These are phyloP conservation scores for Limenitis camilla DNA, from an alignment of 2,888 invertebrate genomes.

Conservation along the genomic window DNA sequence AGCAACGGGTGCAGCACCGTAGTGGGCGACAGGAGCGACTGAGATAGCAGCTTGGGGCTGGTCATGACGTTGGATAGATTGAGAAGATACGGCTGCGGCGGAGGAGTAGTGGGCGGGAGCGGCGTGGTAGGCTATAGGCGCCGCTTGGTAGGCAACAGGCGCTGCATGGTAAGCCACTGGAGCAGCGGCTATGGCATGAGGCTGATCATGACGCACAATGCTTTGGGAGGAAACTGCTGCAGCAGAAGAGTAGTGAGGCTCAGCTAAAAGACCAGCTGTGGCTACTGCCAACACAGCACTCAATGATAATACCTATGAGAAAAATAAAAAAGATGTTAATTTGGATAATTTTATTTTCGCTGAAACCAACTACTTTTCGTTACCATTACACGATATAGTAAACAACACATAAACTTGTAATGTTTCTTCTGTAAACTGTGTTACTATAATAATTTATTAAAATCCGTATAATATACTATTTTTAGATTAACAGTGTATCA, in stretches of 20 bases:
- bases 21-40: slow-evolving; percentile 31
- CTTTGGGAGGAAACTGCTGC: slow-evolving; percentile 56
- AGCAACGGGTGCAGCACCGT: slow-evolving; percentile 32
- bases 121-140: slow-evolving; percentile 32
- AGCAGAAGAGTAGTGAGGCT: slow-evolving; percentile 51
- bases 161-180: slow-evolving; percentile 30
- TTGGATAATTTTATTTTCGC: no score
- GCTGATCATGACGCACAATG: slow-evolving; percentile 48
- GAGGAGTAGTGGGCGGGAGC: slow-evolving; percentile 30
- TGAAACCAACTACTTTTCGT: no score
- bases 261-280: slow-evolving; percentile 48
- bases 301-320: slow-evolving; percentile 48
- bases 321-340: neutral
- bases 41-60: slow-evolving; percentile 27
- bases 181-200: slow-evolving; percentile 22
- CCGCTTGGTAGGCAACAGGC: slow-evolving; percentile 33
- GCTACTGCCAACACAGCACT: slow-evolving; percentile 58
- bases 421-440: no score
- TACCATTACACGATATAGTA: no score
- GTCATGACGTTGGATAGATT: slow-evolving; percentile 66
- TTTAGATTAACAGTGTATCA: no score
- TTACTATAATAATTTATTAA: no score
- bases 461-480: no score
- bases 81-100: slow-evolving; percentile 37
- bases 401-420: no score